Conservation (phyloP, 2,888 invertebrate genomes). For the Sipha maydis region DNA sequence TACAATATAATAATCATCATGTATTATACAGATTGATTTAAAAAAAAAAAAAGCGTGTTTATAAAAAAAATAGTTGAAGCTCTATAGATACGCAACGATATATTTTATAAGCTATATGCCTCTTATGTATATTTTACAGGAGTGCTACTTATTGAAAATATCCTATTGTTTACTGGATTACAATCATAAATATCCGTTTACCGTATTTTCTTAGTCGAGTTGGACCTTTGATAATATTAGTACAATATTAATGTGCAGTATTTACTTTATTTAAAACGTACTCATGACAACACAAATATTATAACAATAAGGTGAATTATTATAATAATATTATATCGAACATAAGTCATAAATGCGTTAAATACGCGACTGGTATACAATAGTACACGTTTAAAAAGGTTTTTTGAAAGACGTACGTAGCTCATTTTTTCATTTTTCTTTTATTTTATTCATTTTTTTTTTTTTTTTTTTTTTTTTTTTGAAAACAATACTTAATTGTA, state of each 20-base stretch:
- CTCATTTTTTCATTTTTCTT: no score
- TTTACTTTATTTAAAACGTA: background rate
- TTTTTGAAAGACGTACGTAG: background rate
- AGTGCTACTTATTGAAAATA: conserved; percentile 10
- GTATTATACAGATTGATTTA: background rate
- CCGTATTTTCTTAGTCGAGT: background rate
- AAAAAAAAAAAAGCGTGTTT: background rate
- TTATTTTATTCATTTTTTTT: no score
- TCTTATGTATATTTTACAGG: background rate
- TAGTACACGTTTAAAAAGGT: background rate
- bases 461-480: no score
- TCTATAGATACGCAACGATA: background rate
- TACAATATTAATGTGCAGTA: background rate
- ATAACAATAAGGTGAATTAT: background rate
- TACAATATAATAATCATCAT: conserved; percentile 11
- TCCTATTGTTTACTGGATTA: conserved; percentile 53
- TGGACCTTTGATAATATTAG: background rate
- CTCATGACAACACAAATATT: background rate
- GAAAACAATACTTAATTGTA: no score
- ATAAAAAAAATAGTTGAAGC: background rate
- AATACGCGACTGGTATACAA: background rate
- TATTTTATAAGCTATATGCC: background rate
- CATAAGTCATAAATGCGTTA: background rate
- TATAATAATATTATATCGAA: background rate
- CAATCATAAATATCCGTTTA: conserved; percentile 37